Conservation (phyloP, 1,140 invertebrate genomes). For the Drosophila nigromelanica region DNA sequence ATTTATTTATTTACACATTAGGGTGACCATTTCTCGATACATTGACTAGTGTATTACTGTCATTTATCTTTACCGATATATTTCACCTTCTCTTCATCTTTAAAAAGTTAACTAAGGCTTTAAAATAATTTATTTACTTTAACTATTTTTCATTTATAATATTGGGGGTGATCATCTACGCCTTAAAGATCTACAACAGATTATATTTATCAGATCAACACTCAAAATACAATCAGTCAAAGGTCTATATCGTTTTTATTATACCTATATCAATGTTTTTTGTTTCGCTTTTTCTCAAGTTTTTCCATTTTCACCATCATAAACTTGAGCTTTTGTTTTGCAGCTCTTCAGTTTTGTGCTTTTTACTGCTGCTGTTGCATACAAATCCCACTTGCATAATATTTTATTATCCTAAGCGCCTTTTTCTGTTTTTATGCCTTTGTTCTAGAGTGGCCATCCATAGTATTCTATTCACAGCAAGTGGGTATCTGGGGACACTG, state of each 20-base stretch:
- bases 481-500: conserved; percentile 39
- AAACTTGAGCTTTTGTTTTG: conserved; percentile 33
- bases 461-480: conserved; percentile 2
- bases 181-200: too few relatives aligned
- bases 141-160: too few relatives aligned
- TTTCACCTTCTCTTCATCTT: too few relatives aligned
- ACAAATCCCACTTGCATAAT: conserved; percentile 68
- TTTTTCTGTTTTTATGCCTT: conserved; percentile 39
- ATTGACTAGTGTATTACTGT: too few relatives aligned
- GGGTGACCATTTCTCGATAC: too few relatives aligned
- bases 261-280: conserved; percentile 12
- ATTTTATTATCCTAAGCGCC: conserved; percentile 66
- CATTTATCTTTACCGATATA: too few relatives aligned
- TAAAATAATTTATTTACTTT: too few relatives aligned
- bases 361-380: conserved; percentile 19
- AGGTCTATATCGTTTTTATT: neutral
- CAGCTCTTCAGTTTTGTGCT: conserved; percentile 15
- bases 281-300: conserved; percentile 7
- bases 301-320: neutral
- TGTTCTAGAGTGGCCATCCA: conserved; percentile 21
- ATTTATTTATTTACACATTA: too few relatives aligned
- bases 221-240: too few relatives aligned
- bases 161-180: too few relatives aligned
- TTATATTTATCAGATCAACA: too few relatives aligned
- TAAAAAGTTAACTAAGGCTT: too few relatives aligned